Evolutionary conservation across 2,888 invertebrate species (phyloP), one percentile per base, ranked within the genome.

Genomic region (Muscina levida): DNA sequence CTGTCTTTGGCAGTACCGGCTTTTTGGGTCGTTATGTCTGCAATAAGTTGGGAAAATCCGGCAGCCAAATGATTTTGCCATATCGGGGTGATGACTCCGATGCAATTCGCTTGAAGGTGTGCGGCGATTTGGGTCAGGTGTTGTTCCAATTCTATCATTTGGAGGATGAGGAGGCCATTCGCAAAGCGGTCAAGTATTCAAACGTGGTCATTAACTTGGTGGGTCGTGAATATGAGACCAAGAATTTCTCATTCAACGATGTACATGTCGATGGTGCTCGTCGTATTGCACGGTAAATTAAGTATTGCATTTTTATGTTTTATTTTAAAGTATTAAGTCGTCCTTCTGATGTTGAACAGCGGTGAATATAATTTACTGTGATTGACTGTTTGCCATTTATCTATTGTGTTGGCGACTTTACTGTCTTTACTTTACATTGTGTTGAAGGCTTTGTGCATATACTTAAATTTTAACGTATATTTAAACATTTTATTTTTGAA

Each of bases 171-270:
- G 95, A 95, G 44, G 94, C 96, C 0, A 95, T 99, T 85, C 92
- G 93, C 1, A 95, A 95, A 86, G 95, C 95, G 10, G 94, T 99
- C 46, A 95, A 95, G 87, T 96, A 99, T 91, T 99, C 99, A 1
- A 98, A 99, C 92, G 97, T 99, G 68, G 99, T 99, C 0, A 94
- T 99, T 83, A 99, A 99, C 90, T 92, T 98, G 77, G 93, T 99
- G 82, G 98, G 99, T 3, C 92, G 96, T 46, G 96, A 97, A 85
- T 97, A 94, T 92, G 97, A 98, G 90, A 99, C 99, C 0, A 95
- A 93, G 91, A 97, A 97, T 90, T 99, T 95, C 87, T 94, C 92
- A 72, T 97, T 94, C 87, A 91, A 95, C 72, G 97, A 97, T 91
- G 97, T 98, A 0, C 94, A 99, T 92, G 95, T 96, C 0, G 93